Evolutionary conservation across 1,140 invertebrate genomes (phyloP).

Genomic region (Hyphantria cunea): DNA sequence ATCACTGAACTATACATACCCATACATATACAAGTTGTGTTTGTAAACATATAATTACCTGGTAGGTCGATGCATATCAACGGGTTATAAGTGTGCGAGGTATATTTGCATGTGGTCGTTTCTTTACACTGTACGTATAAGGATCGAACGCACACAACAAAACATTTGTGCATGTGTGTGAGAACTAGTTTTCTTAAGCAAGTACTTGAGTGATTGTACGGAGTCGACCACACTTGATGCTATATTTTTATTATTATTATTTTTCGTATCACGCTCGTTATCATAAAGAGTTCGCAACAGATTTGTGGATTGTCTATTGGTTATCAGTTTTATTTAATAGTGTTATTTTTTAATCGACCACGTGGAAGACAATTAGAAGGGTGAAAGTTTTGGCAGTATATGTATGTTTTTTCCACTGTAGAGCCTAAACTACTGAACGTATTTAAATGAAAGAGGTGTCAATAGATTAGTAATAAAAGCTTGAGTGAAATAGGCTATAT

Average conservation of each 20-base stretch:
- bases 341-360: too few relatives aligned
- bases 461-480: too few relatives aligned
- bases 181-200: constrained; percentile 16
- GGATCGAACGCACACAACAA: not conserved
- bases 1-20: constrained; percentile 58
- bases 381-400: too few relatives aligned
- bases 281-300: too few relatives aligned
- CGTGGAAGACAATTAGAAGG: too few relatives aligned
- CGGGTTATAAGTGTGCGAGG: constrained; percentile 8
- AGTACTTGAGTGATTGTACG: constrained; percentile 16
- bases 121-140: not conserved
- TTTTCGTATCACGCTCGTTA: not conserved
- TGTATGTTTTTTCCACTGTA: too few relatives aligned
- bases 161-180: constrained; percentile 4
- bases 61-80: constrained; percentile 78
- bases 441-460: too few relatives aligned
- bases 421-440: too few relatives aligned
- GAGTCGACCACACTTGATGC: constrained; percentile 6
- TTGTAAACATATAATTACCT: constrained; percentile 80
- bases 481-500: too few relatives aligned
- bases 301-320: too few relatives aligned
- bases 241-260: constrained; percentile 21
- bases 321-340: too few relatives aligned
- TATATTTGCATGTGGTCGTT: not conserved
- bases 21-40: constrained; percentile 49